Base-by-base conservation (phyloP, 1,140 invertebrate species). In the Coptotermes formosanus region DNA sequence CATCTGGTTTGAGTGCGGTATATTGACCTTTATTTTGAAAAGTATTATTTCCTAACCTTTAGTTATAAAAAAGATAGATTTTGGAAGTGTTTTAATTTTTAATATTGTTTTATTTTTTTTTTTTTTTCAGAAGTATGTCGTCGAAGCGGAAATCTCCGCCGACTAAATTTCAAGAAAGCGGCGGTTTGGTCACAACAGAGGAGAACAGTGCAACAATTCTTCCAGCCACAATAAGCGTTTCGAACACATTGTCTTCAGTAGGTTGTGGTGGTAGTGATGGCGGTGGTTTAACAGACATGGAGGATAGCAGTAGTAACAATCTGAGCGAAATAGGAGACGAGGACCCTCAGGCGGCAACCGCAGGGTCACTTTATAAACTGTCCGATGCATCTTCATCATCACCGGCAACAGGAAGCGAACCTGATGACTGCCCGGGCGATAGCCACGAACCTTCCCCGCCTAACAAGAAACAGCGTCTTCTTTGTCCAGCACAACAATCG, bases 101-200 rank as follows among this genome's bases (percentile, higher is more conserved):
- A 2, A 75, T n/a, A 43, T 44, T 8, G 16, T 23, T 83, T 44
- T n/a, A 23, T 0, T 59, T 25, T 30, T 12, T 32, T 83, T 19
- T 25, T 1, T 84, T 45, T 94, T 94, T 84, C 94, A 97, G 96
- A 95, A 96, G 94, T 93, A 97, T 97, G 96, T 97, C 96, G 94
- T 97, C 96, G 92, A 97, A 97, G 94, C 94, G 96, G 92, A 97
- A 97, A 92, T 97, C 96, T 90, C 96, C 96, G 91, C 96, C 96
- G 92, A 96, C 96, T 88, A 97, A 97, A 93, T 93, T 97, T 92
- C 94, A 96, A 92, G 96, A 97, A 92, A 95, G 96, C 91, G 94
- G 93, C 89, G 92, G 93, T n/a, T 75, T 89, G 90, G 89, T 89
- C 89, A 89, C 90, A 86, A 89, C 91, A 89, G 91, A 92, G 88